Conservation (phyloP, 2,113 vertebrate species). For the Hippocampus mohnikei region DNA sequence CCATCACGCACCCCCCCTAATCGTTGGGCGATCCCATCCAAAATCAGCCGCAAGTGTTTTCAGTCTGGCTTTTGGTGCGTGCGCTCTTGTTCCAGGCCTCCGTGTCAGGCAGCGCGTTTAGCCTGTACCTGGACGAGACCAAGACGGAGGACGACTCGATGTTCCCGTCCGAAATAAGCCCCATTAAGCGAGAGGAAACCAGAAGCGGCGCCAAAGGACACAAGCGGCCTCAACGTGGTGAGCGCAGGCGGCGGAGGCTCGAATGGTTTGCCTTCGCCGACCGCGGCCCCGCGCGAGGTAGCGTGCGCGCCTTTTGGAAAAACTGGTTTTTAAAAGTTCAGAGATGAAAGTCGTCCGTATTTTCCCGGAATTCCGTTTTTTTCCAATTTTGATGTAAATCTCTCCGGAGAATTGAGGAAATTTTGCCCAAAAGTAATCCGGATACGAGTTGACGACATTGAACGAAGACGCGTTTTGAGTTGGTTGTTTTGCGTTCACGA, state of each 20-base stretch:
- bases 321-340: neutral
- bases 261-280: constrained; percentile 70
- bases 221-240: constrained; percentile 54
- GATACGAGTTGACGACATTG: no score
- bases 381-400: no score
- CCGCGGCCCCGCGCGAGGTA: constrained; percentile 89
- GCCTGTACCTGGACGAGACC: constrained; percentile 79
- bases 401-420: no score
- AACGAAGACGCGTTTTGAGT: no score
- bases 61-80: neutral
- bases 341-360: no score
- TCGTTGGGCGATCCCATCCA: constrained; percentile 4
- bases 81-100: constrained; percentile 76
- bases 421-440: no score
- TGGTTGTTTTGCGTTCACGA: no score
- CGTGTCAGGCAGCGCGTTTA: constrained; percentile 85
- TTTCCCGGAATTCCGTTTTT: no score
- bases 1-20: constrained; percentile 1
- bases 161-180: constrained; percentile 64
- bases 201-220: constrained; percentile 51
- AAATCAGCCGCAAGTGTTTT: neutral
- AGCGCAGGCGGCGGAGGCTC: constrained; percentile 64
- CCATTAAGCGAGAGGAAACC: constrained; percentile 63
- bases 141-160: constrained; percentile 74
- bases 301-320: neutral